Conservation (phyloP, 30 jellyfish, hydroid and myxozoan genomes). For the Hydra vulgaris region DNA sequence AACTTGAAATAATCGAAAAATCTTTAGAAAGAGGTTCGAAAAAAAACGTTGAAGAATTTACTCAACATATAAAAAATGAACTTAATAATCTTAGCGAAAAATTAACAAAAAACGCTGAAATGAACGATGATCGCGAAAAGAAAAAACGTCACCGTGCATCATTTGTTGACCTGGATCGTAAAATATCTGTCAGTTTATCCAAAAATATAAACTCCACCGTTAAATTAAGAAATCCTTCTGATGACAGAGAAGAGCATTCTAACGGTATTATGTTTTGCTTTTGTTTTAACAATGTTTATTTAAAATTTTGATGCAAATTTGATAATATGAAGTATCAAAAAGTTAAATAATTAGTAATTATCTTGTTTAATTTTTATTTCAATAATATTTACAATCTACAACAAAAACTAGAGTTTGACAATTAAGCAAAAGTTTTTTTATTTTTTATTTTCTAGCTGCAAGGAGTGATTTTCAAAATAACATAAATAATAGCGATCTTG, state of each 20-base stretch:
- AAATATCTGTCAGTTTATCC: slow-evolving; percentile 21
- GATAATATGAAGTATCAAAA: no score
- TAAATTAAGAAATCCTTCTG: neutral
- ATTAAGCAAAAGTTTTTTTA: neutral
- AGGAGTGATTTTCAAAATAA: neutral
- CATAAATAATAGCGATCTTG: neutral
- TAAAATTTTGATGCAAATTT: no score
- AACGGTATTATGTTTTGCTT: neutral
- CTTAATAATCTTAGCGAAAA: slow-evolving; percentile 18
- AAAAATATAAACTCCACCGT: neutral
- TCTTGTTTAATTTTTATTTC: no score
- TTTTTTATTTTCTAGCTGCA: neutral
- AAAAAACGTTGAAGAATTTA: slow-evolving; percentile 28
- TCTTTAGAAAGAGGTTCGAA: slow-evolving; percentile 25
- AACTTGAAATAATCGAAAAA: slow-evolving; percentile 24
- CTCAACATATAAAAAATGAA: slow-evolving; percentile 23
- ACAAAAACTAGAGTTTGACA: no score
- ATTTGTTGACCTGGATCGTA: slow-evolving; percentile 21
- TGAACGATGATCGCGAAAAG: neutral
- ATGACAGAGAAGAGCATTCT: neutral
- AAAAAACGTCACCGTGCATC: slow-evolving; percentile 18
- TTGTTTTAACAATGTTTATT: no score
- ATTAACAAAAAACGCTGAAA: slow-evolving; percentile 7
- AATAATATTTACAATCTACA: no score
- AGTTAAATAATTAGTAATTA: no score